Evolutionary conservation across 2,113 vertebrate genomes (phyloP).

Genomic region (Menura novaehollandiae): DNA sequence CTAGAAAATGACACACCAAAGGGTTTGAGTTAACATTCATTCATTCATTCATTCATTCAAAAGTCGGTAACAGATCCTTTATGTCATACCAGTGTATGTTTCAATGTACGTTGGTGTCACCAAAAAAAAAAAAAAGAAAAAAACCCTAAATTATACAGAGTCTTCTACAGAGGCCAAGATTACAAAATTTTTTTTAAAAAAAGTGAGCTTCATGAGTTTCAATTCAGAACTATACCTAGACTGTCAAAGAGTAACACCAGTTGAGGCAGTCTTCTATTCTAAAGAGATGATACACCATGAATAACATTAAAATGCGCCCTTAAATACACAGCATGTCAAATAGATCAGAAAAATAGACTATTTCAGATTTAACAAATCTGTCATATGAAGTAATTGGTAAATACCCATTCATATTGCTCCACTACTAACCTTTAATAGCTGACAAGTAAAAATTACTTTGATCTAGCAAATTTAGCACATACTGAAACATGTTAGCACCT

Average conservation of each 20-base stretch:
- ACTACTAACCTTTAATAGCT: not conserved
- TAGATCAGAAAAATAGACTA: not conserved
- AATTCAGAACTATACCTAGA: not conserved
- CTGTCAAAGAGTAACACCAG: not conserved
- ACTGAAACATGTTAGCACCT: not conserved
- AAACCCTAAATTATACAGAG: not conserved
- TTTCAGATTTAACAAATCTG: not conserved
- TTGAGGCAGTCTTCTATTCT: not conserved
- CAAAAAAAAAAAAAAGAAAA: not conserved
- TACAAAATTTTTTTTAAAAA: not conserved
- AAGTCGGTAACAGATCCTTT: not conserved
- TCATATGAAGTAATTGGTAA: not conserved
- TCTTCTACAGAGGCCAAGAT: not conserved
- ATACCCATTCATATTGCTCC: not conserved
- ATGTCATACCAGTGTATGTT: not conserved
- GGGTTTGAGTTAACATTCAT: not conserved
- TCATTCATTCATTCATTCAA: not conserved
- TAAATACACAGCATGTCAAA: not conserved
- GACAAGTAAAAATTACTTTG: not conserved
- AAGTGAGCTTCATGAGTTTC: not conserved
- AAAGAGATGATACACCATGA: not conserved
- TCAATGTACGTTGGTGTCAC: not conserved
- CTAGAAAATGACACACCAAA: not conserved
- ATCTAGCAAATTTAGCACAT: not conserved
- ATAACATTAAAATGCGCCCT: not conserved